Conservation (phyloP, 1,140 invertebrate genomes). For the Mercenaria mercenaria region DNA sequence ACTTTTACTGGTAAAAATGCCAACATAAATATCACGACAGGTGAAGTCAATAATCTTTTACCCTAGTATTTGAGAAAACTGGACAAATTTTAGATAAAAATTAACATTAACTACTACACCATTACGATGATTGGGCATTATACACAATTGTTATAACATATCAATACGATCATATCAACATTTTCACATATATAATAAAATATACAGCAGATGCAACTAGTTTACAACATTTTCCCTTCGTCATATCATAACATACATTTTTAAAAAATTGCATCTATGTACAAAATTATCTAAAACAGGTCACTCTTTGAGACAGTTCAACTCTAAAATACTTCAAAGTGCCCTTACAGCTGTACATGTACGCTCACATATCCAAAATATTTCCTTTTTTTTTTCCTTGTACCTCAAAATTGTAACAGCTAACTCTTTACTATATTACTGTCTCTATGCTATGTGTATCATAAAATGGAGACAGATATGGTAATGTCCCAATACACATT, state of each 20-base stretch:
- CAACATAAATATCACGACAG: too few relatives aligned
- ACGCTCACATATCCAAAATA: neutral
- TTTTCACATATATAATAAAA: conserved; percentile 17
- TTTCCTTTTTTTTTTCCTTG: too few relatives aligned
- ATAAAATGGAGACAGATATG: too few relatives aligned
- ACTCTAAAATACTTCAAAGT: neutral
- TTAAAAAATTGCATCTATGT: conserved; percentile 40
- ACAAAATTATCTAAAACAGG: conserved; percentile 6
- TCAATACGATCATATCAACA: neutral
- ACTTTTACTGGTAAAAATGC: too few relatives aligned
- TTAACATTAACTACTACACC: neutral
- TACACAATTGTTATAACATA: conserved; percentile 18
- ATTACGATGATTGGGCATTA: neutral
- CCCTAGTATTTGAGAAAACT: too few relatives aligned
- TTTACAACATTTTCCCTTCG: neutral
- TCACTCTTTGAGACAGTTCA: neutral
- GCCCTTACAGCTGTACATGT: neutral
- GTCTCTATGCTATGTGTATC: too few relatives aligned
- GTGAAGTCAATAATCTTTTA: too few relatives aligned
- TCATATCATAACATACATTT: neutral
- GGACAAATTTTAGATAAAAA: too few relatives aligned
- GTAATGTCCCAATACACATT: too few relatives aligned
- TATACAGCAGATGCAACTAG: conserved; percentile 3
- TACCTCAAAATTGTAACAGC: too few relatives aligned
- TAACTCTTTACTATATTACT: too few relatives aligned